Evolutionary conservation across 2,113 vertebrate genomes (phyloP).

Genomic region (Lasiurus borealis): DNA sequence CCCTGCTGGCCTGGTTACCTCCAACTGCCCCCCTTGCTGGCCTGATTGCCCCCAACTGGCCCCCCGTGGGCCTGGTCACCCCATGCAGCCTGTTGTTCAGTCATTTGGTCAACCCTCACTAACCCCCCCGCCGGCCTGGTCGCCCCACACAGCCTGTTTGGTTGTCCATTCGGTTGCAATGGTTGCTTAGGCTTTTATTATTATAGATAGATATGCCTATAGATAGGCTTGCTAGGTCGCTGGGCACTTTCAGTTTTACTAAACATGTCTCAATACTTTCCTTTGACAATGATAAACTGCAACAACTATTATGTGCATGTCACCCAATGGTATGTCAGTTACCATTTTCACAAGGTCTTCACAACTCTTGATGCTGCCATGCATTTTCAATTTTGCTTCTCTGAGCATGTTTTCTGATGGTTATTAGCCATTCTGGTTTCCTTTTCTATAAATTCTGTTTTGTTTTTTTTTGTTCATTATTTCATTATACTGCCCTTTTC

Average conservation of each 20-base stretch:
- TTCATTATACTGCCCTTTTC: not conserved
- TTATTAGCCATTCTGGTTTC: not conserved
- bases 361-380: not conserved
- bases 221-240: not conserved
- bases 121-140: too few relatives aligned
- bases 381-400: not conserved
- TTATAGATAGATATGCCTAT: not conserved
- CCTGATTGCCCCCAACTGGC: too few relatives aligned
- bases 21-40: too few relatives aligned
- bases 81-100: too few relatives aligned
- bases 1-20: too few relatives aligned
- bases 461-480: slow-evolving; percentile 32
- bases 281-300: not conserved
- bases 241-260: not conserved
- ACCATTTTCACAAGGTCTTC: not conserved
- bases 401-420: slow-evolving; percentile 1
- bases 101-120: too few relatives aligned
- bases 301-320: not conserved
- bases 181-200: too few relatives aligned
- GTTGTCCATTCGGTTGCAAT: too few relatives aligned
- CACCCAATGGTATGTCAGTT: not conserved
- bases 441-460: not conserved
- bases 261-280: not conserved
- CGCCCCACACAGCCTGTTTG: too few relatives aligned
- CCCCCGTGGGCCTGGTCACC: too few relatives aligned